Base-by-base conservation (phyloP, 2,888 invertebrate genomes). In the Pammene aurita region DNA sequence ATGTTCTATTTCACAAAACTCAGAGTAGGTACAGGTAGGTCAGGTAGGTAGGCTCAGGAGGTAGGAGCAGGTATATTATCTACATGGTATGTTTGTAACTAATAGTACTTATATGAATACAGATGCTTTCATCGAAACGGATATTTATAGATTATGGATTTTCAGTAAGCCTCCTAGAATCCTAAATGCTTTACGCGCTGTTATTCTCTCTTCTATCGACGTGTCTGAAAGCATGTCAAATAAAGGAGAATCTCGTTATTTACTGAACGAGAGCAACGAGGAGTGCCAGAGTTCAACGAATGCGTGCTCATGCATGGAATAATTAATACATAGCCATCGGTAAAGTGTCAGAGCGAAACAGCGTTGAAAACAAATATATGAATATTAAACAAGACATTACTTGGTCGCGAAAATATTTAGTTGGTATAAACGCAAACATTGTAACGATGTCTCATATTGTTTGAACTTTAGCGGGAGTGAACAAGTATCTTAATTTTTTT, bases 351-450 rank as follows among this genome's bases (percentile, higher is more conserved):
- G 83, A 74, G 77, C 75, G 80, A 80, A 82, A 79, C 79, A 77
- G 76, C 81, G 80, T 85, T 80, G 80, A 86, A 88, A 88, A 89
- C 88, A 89, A 89, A 89, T 88, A 89, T 84, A 88, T 89, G 89
- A 89, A 90, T 90, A 89, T 86, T 85, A 79, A 88, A 85, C 80
- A 81, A 78, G 79, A 77, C 78, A 81, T 84, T 84, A 83, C 79
- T 84, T 77, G 81, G 78, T 80, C 76, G 74, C 78, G 75, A 58
- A 54, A n/a, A n/a, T n/a, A 56, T 44, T 64, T 50, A 57, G 64
- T 65, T 41, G n/a, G 52, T 60, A 65, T 44, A 58, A 16, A 41
- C 18, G 26, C 44, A 60, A 58, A 60, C 54, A 55, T 26, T 42
- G n/a, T 41, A 26, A 66, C 46, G 13, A 7, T 48, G 26, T 6